Evolutionary conservation across 2,113 vertebrate species (phyloP).

Genomic region (Odocoileus hemionus): DNA sequence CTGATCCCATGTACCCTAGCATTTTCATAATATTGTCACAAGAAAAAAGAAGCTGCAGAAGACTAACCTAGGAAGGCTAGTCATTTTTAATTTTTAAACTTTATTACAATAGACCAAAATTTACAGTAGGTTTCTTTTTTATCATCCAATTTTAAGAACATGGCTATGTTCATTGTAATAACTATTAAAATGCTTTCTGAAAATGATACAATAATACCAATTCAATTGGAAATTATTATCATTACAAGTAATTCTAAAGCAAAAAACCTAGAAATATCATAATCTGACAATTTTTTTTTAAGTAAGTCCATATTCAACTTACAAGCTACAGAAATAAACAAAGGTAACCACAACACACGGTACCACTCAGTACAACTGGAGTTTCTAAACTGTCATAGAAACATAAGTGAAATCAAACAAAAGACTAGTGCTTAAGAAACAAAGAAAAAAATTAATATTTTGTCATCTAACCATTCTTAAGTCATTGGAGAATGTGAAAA

Average conservation of each 20-base stretch:
- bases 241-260: neutral
- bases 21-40: neutral
- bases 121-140: neutral
- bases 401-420: constrained; percentile 15
- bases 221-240: neutral
- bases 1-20: neutral
- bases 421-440: constrained; percentile 3
- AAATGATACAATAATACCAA: neutral
- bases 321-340: neutral
- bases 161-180: neutral
- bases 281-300: neutral
- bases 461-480: neutral
- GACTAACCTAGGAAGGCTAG: neutral
- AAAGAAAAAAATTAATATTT: neutral
- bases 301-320: neutral
- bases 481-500: neutral
- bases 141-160: neutral
- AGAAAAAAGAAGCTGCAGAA: neutral
- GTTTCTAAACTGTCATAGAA: neutral
- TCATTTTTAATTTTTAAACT: neutral
- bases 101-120: neutral
- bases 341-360: neutral
- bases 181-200: neutral
- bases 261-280: neutral
- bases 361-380: neutral